Base-by-base conservation (phyloP, 2,888 invertebrate species). In the Trachelus iudaicus region DNA sequence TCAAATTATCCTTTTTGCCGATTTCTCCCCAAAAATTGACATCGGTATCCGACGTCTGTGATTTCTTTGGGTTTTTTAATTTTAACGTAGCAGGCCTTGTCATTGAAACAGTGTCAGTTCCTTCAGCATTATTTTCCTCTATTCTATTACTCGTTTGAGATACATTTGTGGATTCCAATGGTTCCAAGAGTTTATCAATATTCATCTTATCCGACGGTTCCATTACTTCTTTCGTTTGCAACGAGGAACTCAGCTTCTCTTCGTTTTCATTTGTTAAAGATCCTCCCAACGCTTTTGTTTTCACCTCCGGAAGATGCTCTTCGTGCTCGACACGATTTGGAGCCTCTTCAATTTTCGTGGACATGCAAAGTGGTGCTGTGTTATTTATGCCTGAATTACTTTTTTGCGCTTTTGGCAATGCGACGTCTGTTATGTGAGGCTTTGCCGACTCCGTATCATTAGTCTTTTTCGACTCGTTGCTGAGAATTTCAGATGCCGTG, bases 371-470 rank as follows among this genome's bases (percentile, higher is more conserved):
- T 3, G 12, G 13, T 23, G 71, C 31, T 31, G 3, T 23, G 71
- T 34, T 85, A 86, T 85, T 86, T 86, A 80, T 82, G 83, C 82
- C 86, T 78, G 84, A 73, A 86, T 85, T 87, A 85, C 87, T 87
- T 86, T 85, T 86, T 85, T 86, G 83, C 82, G 81, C 80, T 84
- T 86, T 88, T 87, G 88, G 87, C 88, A 88, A 80, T 73, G 75
- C 34, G 3, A 23, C 30, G 9, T 30, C 30, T 34, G 23, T 30
- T 34, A 34, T 3, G 23, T 33, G 34, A 71, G 23, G 30, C 30
- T 71, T 71, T 30, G 31, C 30, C 71, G 71, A 71, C 71, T 71
- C 71, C 11, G 30, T 34, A 15, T 11, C 34, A 71, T 71, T 9
- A 23, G 30, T 71, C 71, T 71, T 71, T 34, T 31, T 71, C 71